Conservation (phyloP, 2,888 invertebrate species). For the Ptilodon capucinus region DNA sequence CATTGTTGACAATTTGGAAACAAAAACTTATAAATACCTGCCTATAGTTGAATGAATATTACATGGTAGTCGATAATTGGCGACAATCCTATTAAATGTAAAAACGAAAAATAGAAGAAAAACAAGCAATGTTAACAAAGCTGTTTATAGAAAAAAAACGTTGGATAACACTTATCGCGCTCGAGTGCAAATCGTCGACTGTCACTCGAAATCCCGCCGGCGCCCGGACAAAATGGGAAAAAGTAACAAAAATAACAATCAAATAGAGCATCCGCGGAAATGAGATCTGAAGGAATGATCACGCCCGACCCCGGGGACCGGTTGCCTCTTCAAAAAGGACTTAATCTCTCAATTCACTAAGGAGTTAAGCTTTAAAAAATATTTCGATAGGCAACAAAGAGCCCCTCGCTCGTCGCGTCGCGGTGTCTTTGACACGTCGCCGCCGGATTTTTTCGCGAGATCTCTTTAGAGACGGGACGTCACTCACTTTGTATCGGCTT, state of each 20-base stretch:
- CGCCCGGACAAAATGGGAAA: constrained; percentile 67
- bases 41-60: constrained; percentile 12
- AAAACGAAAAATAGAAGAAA: constrained; percentile 46
- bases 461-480: constrained; percentile 77
- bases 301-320: constrained; percentile 81
- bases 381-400: constrained; percentile 80
- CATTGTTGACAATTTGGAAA: neutral
- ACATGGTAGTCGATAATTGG: constrained; percentile 19
- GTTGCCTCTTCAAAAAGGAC: constrained; percentile 84
- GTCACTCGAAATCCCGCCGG: constrained; percentile 77
- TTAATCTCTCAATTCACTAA: constrained; percentile 83
- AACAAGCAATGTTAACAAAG: constrained; percentile 69
- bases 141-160: constrained; percentile 69
- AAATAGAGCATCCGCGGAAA: constrained; percentile 80
- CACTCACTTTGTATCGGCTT: constrained; percentile 81
- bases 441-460: constrained; percentile 77
- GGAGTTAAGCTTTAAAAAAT: constrained; percentile 83
- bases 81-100: constrained; percentile 32
- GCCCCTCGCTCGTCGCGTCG: constrained; percentile 64
- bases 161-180: constrained; percentile 79
- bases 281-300: constrained; percentile 81
- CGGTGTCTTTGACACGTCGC: constrained; percentile 82
- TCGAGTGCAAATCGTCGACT: constrained; percentile 79
- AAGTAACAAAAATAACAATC: constrained; percentile 82
- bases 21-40: constrained; percentile 1